Percentiles rank a stretch among this genome's conserved stretches.
phyloP scores from a whole-genome alignment of 2,797 vertebrate genomes.

The Clarias laeviceps region DNA sequence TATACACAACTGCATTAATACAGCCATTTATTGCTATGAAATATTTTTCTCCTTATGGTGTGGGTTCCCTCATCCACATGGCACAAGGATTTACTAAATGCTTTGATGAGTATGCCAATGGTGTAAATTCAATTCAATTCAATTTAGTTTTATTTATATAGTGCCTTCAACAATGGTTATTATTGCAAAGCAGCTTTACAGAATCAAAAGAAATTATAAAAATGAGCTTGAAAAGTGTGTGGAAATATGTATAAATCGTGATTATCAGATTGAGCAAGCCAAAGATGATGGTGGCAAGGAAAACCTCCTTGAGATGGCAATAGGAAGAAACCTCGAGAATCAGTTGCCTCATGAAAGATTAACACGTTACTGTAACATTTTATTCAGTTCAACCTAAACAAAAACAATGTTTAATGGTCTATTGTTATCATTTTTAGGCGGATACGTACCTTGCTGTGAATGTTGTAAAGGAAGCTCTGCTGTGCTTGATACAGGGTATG shows the following conservation, averaged over 20 bases:
- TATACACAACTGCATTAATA: background rate
- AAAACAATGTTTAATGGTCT: background rate
- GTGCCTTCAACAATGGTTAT: too few relatives aligned
- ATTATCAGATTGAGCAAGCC: too few relatives aligned
- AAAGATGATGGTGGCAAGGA: too few relatives aligned
- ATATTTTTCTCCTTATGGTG: background rate
- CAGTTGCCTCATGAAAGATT: background rate
- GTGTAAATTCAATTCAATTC: background rate
- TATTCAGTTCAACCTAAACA: background rate
- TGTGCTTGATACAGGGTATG: slow-evolving; percentile 60
- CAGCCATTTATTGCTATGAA: background rate
- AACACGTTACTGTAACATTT: background rate
- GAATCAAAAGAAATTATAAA: too few relatives aligned
- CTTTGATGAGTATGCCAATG: background rate
- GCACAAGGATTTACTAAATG: background rate
- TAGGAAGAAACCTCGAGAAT: background rate
- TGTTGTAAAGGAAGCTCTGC: slow-evolving; percentile 61
- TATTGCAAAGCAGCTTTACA: too few relatives aligned
- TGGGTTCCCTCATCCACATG: background rate
- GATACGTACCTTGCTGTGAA: slow-evolving; percentile 64
- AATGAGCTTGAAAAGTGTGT: too few relatives aligned
- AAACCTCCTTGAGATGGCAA: too few relatives aligned
- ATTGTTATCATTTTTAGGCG: background rate
- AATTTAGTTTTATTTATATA: too few relatives aligned
- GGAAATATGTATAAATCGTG: too few relatives aligned